Evolutionary conservation across 2,888 invertebrate genomes (phyloP).

Genomic region (Epistrophe grossulariae): DNA sequence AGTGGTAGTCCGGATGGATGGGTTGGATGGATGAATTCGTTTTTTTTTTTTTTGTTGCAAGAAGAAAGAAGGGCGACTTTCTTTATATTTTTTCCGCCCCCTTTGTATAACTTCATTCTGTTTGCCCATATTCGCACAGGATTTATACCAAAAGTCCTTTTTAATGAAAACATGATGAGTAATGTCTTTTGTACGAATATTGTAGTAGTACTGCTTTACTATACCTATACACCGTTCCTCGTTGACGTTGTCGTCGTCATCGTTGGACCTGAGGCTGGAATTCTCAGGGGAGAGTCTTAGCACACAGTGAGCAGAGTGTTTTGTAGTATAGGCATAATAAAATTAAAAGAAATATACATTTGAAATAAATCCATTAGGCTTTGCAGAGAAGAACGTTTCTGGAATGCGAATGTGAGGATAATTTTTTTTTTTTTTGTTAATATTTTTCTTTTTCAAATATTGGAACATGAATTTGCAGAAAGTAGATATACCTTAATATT

Average conservation of each 20-base stretch:
- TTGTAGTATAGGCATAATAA: slow-evolving; percentile 69
- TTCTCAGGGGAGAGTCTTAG: slow-evolving; percentile 55
- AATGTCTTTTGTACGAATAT: slow-evolving; percentile 75
- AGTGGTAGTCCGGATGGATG: background rate
- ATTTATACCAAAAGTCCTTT: slow-evolving; percentile 72
- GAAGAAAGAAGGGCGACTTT: slow-evolving; percentile 47
- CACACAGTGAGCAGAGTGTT: slow-evolving; percentile 24
- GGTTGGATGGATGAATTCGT: slow-evolving; percentile 33
- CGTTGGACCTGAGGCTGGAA: slow-evolving; percentile 24
- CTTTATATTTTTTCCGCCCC: slow-evolving; percentile 45
- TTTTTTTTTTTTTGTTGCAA: slow-evolving; percentile 31
- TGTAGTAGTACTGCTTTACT: slow-evolving; percentile 11
- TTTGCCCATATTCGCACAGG: slow-evolving; percentile 59
- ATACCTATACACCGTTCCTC: background rate
- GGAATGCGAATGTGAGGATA: slow-evolving; percentile 60
- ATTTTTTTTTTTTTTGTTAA: slow-evolving; percentile 26
- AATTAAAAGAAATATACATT: slow-evolving; percentile 74
- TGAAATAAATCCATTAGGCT: slow-evolving; percentile 73
- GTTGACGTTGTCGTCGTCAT: background rate
- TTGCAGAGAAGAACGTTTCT: slow-evolving; percentile 31
- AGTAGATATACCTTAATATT: background rate
- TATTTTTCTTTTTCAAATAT: slow-evolving; percentile 36
- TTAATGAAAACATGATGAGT: slow-evolving; percentile 76
- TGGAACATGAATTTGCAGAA: slow-evolving; percentile 25
- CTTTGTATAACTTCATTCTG: slow-evolving; percentile 4